These are phyloP conservation scores for Polydrusus cervinus DNA, from an alignment of 2,888 invertebrate genomes.

Conservation along the genomic window DNA sequence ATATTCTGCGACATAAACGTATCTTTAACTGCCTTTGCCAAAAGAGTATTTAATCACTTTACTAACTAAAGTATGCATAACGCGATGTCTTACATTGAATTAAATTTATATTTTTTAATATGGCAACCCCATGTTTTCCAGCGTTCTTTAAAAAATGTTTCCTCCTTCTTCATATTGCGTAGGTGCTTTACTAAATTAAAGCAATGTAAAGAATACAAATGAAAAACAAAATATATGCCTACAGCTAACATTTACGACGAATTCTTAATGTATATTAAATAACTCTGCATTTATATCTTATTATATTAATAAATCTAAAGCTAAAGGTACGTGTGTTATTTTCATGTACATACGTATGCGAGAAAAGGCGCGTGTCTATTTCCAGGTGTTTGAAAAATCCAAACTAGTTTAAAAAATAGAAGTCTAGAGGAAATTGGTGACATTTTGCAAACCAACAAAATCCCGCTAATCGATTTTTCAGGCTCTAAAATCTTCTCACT, in stretches of 20 bases:
- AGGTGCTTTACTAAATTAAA: conserved; percentile 4
- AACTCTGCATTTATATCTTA: conserved; percentile 3
- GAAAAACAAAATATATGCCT: conserved; percentile 4
- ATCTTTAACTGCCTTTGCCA: too few relatives aligned
- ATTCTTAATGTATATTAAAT: conserved; percentile 3
- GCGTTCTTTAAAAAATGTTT: too few relatives aligned
- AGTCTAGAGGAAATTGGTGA: neutral
- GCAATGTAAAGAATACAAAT: conserved; percentile 7
- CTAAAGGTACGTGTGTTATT: conserved; percentile 18
- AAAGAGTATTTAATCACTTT: too few relatives aligned
- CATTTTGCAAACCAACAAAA: too few relatives aligned
- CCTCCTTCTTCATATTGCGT: conserved; percentile 6
- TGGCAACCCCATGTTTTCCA: too few relatives aligned
- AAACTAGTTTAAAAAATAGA: neutral
- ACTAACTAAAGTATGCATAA: too few relatives aligned
- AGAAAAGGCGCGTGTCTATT: conserved; percentile 1
- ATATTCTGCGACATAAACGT: too few relatives aligned
- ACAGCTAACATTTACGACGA: neutral
- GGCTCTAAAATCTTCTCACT: too few relatives aligned
- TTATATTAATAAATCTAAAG: conserved; percentile 9
- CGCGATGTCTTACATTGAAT: too few relatives aligned
- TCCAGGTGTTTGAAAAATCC: neutral
- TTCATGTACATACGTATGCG: neutral
- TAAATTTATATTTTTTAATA: too few relatives aligned
- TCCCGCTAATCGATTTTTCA: too few relatives aligned